Conservation (phyloP, 1,140 invertebrate genomes). For the Trichomalopsis sarcophagae region DNA sequence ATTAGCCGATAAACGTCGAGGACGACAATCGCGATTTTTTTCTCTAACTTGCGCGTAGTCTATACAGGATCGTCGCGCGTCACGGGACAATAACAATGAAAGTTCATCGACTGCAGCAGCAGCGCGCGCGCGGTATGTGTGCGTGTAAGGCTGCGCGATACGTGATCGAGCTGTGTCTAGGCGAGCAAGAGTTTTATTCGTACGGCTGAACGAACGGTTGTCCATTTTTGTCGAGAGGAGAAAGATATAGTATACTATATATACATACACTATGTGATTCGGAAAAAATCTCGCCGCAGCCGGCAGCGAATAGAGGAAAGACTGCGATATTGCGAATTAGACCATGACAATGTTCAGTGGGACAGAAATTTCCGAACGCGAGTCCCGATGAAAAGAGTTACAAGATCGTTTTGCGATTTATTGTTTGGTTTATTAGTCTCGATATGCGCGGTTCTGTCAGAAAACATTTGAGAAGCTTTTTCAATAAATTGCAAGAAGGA, state of each 20-base stretch:
- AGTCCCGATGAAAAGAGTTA: neutral
- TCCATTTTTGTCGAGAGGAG: neutral
- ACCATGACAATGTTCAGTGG: neutral
- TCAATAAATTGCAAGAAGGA: no score
- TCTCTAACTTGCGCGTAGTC: neutral
- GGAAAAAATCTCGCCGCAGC: neutral
- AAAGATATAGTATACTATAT: neutral
- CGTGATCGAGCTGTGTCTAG: neutral
- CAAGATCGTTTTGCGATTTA: neutral
- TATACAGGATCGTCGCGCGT: neutral
- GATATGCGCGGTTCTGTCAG: no score
- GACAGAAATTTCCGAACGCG: neutral
- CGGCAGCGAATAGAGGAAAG: neutral
- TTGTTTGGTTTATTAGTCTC: no score
- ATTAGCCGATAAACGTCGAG: constrained; percentile 1
- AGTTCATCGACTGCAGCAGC: neutral
- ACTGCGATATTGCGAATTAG: constrained; percentile 1
- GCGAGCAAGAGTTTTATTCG: neutral
- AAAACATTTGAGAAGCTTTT: no score
- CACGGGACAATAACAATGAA: constrained; percentile 8
- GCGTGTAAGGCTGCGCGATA: neutral
- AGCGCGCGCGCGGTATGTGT: neutral
- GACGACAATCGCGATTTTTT: neutral
- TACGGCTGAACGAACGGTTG: neutral
- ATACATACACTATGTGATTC: neutral